A percentile compares a stretch with the other conserved stretches of the same genome.
Evolutionary conservation across 2,888 invertebrate genomes (phyloP).

Genomic region (Platynereis dumerilii): DNA sequence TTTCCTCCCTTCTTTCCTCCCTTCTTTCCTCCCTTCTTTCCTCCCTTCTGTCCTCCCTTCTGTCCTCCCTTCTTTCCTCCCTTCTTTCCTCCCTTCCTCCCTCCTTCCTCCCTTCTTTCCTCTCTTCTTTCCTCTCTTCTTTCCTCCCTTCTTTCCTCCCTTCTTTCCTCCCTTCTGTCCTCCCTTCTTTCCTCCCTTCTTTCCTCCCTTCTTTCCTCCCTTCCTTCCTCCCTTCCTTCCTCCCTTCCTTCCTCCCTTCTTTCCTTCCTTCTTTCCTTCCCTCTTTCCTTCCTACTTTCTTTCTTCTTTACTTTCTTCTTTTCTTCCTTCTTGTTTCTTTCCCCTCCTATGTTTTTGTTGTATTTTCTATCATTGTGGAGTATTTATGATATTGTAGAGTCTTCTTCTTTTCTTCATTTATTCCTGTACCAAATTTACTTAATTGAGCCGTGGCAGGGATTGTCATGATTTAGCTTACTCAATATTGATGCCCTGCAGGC

Average conservation of each 20-base stretch:
- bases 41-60: no score
- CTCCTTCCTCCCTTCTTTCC: background rate
- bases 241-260: background rate
- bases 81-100: background rate
- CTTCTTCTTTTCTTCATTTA: no score
- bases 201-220: background rate
- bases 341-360: background rate
- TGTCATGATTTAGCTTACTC: no score
- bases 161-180: background rate
- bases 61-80: background rate
- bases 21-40: background rate
- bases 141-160: background rate
- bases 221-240: constrained; percentile 2
- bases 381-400: background rate
- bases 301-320: background rate
- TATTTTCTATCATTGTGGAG: background rate
- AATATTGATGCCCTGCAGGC: no score
- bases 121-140: background rate
- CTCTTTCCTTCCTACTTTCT: background rate
- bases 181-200: background rate
- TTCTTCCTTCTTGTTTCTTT: background rate
- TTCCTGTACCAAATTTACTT: no score
- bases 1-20: background rate
- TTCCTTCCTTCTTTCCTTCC: background rate
- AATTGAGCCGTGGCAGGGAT: no score